phyloP scores from a whole-genome alignment of 2,888 invertebrate genomes.

The Barypeithes pellucidus region DNA sequence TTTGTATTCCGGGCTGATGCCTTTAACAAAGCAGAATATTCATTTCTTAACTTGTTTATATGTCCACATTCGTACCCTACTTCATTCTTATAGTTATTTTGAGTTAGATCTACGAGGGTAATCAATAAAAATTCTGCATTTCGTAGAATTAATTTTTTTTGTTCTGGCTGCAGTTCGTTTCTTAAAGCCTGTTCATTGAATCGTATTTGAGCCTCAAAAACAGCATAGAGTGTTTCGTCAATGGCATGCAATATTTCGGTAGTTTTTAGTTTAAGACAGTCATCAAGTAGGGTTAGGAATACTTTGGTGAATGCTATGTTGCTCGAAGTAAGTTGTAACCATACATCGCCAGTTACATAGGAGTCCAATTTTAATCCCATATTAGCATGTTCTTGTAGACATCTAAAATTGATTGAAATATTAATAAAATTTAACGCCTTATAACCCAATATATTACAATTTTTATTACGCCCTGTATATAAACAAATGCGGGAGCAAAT shows the following conservation, averaged over 20 bases:
- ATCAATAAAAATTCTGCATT: constrained; percentile 82
- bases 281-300: constrained; percentile 82
- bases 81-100: constrained; percentile 76
- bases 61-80: constrained; percentile 76
- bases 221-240: constrained; percentile 81
- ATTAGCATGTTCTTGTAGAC: constrained; percentile 80
- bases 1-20: constrained; percentile 75
- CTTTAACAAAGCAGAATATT: constrained; percentile 73
- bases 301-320: constrained; percentile 86
- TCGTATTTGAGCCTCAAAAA: constrained; percentile 83
- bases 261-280: constrained; percentile 83
- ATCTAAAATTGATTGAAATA: constrained; percentile 66
- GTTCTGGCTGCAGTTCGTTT: constrained; percentile 73
- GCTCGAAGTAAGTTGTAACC: constrained; percentile 85
- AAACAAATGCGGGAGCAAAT: too few species aligned
- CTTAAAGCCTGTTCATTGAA: constrained; percentile 75
- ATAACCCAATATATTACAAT: too few species aligned
- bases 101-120: constrained; percentile 77
- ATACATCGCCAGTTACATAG: constrained; percentile 79
- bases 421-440: too few species aligned
- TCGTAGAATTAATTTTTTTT: constrained; percentile 74
- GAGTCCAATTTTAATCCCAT: constrained; percentile 80
- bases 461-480: too few species aligned
- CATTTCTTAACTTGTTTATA: constrained; percentile 72
- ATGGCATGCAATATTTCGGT: constrained; percentile 83